Conservation (phyloP, 2,113 vertebrate species). For the Limnothrissa miodon region DNA sequence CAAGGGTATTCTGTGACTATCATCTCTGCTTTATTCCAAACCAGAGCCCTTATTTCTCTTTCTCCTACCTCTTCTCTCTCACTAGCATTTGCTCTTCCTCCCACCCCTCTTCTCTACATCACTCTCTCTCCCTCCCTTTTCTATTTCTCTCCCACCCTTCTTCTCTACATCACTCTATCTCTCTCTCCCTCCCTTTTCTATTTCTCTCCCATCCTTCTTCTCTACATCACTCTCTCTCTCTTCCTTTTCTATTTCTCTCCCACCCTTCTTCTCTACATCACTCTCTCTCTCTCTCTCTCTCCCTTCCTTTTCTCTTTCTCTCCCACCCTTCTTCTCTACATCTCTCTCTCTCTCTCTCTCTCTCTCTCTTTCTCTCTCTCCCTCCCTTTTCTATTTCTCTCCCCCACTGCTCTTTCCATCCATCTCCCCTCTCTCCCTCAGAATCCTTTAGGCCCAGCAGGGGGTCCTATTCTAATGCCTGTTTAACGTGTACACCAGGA, state of each 20-base stretch:
- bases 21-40: background rate
- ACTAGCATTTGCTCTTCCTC: background rate
- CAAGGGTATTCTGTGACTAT: no score
- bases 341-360: background rate
- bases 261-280: background rate
- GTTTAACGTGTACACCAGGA: conserved; percentile 24
- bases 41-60: background rate
- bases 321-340: background rate
- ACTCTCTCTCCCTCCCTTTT: background rate
- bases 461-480: conserved; percentile 31
- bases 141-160: background rate
- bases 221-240: background rate
- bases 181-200: background rate
- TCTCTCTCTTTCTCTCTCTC: background rate
- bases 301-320: background rate
- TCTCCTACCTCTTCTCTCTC: background rate
- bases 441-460: conserved; percentile 13
- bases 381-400: background rate
- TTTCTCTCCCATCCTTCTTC: no score
- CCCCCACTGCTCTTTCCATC: background rate
- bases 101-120: background rate
- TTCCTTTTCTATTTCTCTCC: background rate
- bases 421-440: background rate
- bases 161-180: background rate
- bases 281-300: background rate